These are phyloP conservation scores for Himalopsyche phryganea DNA, from an alignment of 1,140 invertebrate genomes.

Conservation along the genomic window DNA sequence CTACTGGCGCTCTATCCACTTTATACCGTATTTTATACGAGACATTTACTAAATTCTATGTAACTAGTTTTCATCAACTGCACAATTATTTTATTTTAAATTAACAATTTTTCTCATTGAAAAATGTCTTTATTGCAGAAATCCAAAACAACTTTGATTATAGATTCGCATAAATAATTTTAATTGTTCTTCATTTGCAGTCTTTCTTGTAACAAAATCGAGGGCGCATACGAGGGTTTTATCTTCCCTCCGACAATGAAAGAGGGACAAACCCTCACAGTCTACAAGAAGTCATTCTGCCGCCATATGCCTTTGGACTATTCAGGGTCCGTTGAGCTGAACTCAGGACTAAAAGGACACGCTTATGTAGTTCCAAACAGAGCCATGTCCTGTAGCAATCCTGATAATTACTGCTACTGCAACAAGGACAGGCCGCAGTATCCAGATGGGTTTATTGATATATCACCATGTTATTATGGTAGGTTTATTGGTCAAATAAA, in stretches of 20 bases:
- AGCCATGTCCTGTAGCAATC: constrained; percentile 57
- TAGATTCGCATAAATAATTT: background rate
- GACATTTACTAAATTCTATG: too few species aligned
- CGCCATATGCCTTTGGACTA: constrained; percentile 58
- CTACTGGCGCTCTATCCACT: too few species aligned
- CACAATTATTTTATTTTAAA: too few species aligned
- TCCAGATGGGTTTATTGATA: constrained; percentile 60
- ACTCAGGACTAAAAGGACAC: constrained; percentile 45
- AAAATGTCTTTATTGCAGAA: too few species aligned
- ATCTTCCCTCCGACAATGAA: constrained; percentile 57
- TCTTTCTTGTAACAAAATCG: constrained; percentile 55
- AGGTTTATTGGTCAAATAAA: too few species aligned
- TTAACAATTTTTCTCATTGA: too few species aligned
- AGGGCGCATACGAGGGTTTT: constrained; percentile 60
- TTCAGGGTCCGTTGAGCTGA: constrained; percentile 36
- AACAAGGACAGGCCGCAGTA: constrained; percentile 50
- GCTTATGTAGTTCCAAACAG: constrained; percentile 51
- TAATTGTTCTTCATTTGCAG: constrained; percentile 36
- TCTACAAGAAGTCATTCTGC: constrained; percentile 69
- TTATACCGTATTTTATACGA: too few species aligned
- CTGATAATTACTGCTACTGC: constrained; percentile 63
- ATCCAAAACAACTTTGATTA: too few species aligned
- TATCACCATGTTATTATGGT: constrained; percentile 74
- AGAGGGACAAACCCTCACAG: constrained; percentile 49
- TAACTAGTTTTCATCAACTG: too few species aligned